Evolutionary conservation across 2,113 vertebrate species (phyloP).

Genomic region (Cygnus buccinator): DNA sequence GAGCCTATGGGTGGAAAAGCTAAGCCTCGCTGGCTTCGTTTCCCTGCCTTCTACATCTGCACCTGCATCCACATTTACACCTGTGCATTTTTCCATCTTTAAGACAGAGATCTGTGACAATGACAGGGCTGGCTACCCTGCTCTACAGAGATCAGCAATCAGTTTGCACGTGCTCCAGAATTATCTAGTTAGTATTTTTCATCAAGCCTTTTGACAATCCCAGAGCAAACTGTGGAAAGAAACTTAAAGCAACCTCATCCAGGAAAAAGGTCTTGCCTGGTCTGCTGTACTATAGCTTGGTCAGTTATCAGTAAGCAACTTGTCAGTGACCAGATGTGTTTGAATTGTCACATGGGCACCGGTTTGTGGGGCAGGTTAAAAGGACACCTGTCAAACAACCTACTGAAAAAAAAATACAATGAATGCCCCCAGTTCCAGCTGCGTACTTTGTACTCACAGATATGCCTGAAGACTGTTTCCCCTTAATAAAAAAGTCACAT

Average conservation of each 20-base stretch:
- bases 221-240: neutral
- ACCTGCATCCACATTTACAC: neutral
- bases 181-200: neutral
- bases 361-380: neutral
- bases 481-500: neutral
- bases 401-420: neutral
- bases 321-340: neutral
- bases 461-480: neutral
- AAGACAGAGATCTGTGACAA: neutral
- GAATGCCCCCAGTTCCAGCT: accelerated
- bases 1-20: neutral
- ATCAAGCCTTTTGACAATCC: neutral
- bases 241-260: neutral
- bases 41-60: neutral
- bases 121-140: neutral
- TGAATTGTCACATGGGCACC: neutral
- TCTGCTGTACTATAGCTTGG: neutral
- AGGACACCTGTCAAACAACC: neutral
- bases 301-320: neutral
- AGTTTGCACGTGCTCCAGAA: neutral
- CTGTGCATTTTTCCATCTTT: neutral
- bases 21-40: neutral
- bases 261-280: neutral
- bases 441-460: neutral
- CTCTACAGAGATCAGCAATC: neutral